Evolutionary conservation across 92 coral and sea anemone genomes (phyloP), one percentile per base, ranked within the genome.

Genomic region (Hydrozoanthus gracilis): DNA sequence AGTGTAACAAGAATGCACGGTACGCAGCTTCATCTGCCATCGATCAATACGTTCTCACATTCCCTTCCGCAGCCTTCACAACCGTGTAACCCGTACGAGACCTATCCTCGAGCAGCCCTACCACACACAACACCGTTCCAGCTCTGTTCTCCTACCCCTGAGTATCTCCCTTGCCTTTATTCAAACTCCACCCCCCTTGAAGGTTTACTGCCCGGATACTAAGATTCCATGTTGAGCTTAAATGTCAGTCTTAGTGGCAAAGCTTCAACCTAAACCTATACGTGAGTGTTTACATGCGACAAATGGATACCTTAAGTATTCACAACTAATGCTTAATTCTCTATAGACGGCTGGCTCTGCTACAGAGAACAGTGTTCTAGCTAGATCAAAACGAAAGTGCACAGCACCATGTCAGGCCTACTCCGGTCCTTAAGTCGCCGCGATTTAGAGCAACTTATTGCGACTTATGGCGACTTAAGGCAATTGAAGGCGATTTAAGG

Each of bases 151-250:
- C 60, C 85, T 5, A 46, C 85, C 9, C 73, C 85, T 5, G 85
- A 80, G 46, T 80, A 65, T 67, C 15, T 80, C 8, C 45, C 85
- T 4, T 80, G 85, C 35, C 61, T 80, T 11, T 80, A 80, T 69
- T 49, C 85, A 35, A 80, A 64, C 73, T 44, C 69, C 17, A 15
- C 72, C 73, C 39, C 39, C 39, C 51, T 80, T 45, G 85, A 80
- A 5, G 60, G 85, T 46, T 65, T 80, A 80, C 45, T 80, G 44
- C 85, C 85, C 2, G 85, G 85, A 18, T 80, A 80, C 56, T 79
- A 47, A 17, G 45, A 12, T 45, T 60, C 3, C 61, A 3, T 8
- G 79, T 13, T 75, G 17, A 4, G 14, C 62, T 54, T 10, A 39
- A 11, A 13, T 27, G 79, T n/a, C 7, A 17, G 78, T 45, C 3